A percentile compares a stretch with the other conserved stretches of the same genome.
Evolutionary conservation across 2,797 vertebrate genomes (phyloP).

Genomic region (Helarctos malayanus): DNA sequence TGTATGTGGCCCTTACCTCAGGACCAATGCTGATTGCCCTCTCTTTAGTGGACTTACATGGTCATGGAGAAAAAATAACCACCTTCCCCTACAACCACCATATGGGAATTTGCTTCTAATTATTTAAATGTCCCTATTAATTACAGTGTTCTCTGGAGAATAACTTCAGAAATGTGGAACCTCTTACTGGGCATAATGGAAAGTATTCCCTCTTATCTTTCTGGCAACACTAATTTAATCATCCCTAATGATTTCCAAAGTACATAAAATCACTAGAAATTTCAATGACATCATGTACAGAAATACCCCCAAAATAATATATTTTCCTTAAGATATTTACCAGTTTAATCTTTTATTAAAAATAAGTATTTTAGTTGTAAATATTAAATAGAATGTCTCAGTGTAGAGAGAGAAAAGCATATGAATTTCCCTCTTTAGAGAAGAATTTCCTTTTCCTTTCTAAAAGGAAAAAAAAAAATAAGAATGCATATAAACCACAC

Average conservation of each 20-base stretch:
- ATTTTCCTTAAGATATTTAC: slow-evolving; percentile 75
- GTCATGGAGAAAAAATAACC: background rate
- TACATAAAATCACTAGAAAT: slow-evolving; percentile 76
- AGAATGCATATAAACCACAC: slow-evolving; percentile 68
- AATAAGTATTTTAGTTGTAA: slow-evolving; percentile 27
- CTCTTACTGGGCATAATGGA: slow-evolving; percentile 86
- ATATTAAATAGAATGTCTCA: slow-evolving; percentile 31
- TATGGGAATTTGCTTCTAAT: slow-evolving; percentile 69
- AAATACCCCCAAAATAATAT: slow-evolving; percentile 73
- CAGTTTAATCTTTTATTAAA: slow-evolving; percentile 70
- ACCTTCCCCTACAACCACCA: background rate
- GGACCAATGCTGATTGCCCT: background rate
- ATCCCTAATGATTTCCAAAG: slow-evolving; percentile 84
- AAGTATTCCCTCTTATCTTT: slow-evolving; percentile 88
- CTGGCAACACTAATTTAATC: slow-evolving; percentile 83
- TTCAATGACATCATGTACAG: slow-evolving; percentile 76
- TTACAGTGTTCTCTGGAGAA: slow-evolving; percentile 81
- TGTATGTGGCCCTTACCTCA: background rate
- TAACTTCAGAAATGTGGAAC: slow-evolving; percentile 81
- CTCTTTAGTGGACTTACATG: background rate
- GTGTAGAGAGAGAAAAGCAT: background rate
- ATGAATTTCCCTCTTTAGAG: background rate
- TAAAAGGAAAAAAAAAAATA: slow-evolving; percentile 37
- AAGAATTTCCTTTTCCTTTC: background rate
- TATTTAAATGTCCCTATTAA: slow-evolving; percentile 79